Conservation (phyloP, 2,113 vertebrate species). For the Xenopus borealis region DNA sequence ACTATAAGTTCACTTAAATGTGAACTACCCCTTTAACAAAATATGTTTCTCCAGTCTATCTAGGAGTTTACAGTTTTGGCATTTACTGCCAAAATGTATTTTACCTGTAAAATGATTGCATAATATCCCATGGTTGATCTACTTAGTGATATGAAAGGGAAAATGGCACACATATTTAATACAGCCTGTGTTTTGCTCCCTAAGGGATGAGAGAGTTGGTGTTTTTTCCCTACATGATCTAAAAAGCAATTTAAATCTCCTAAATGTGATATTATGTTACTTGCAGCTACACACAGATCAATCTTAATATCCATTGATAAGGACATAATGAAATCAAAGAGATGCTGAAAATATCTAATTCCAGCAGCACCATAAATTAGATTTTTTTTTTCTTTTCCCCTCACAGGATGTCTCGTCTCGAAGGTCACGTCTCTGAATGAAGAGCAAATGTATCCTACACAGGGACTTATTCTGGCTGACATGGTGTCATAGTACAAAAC, state of each 20-base stretch:
- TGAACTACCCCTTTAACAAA: too few relatives aligned
- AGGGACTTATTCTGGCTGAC: slow-evolving; percentile 48
- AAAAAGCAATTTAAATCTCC: slow-evolving; percentile 41
- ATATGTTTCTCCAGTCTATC: too few relatives aligned
- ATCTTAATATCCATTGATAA: slow-evolving; percentile 46
- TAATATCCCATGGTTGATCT: background rate
- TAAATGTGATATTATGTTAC: slow-evolving; percentile 36
- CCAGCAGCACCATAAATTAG: slow-evolving; percentile 12
- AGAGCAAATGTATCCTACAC: slow-evolving; percentile 57
- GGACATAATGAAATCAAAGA: slow-evolving; percentile 44
- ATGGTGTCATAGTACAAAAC: slow-evolving; percentile 56
- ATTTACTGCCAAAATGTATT: background rate
- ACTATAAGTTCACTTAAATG: too few relatives aligned
- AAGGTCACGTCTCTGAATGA: slow-evolving; percentile 45
- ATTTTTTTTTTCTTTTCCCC: slow-evolving; percentile 28
- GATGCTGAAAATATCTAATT: slow-evolving; percentile 44
- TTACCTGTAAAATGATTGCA: background rate
- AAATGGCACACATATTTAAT: slow-evolving; percentile 29
- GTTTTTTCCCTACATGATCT: slow-evolving; percentile 27
- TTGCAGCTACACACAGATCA: slow-evolving; percentile 48
- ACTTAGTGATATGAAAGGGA: slow-evolving; percentile 6
- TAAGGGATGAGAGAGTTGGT: slow-evolving; percentile 10
- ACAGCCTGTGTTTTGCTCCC: slow-evolving; percentile 17
- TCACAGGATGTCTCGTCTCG: slow-evolving; percentile 20
- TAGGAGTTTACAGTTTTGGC: too few relatives aligned